Percentiles rank a stretch among this genome's conserved stretches.
Evolutionary conservation across 2,888 invertebrate genomes (phyloP).

Genomic region (Scaptomyza tumidula): DNA sequence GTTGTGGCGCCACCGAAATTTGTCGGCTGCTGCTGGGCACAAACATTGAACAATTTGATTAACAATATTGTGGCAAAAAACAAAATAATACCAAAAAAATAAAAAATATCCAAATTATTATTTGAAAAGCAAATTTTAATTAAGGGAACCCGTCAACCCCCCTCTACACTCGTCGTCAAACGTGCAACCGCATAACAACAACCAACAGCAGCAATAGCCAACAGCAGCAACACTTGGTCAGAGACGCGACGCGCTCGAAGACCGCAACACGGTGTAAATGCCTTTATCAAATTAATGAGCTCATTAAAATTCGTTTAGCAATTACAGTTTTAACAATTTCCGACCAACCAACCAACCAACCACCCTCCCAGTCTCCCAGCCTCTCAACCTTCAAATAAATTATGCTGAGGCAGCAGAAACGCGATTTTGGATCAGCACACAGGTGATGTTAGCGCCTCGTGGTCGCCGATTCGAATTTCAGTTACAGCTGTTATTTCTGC

Average conservation of each 20-base stretch:
- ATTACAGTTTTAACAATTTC: constrained; percentile 82
- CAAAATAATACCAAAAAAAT: not conserved
- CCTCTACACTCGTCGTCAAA: too few species aligned
- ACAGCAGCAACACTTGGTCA: constrained; percentile 57
- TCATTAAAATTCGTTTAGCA: constrained; percentile 83
- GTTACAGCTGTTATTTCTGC: constrained; percentile 38
- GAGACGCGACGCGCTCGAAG: constrained; percentile 31
- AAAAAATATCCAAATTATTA: constrained; percentile 64
- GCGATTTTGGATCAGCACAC: constrained; percentile 49
- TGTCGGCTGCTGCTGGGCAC: constrained; percentile 10
- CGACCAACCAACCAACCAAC: constrained; percentile 31
- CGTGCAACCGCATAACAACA: constrained; percentile 46
- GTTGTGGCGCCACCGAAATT: not conserved
- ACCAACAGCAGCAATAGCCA: constrained; percentile 23
- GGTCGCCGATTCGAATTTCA: constrained; percentile 17
- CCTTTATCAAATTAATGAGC: constrained; percentile 83
- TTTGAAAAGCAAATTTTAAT: constrained; percentile 76
- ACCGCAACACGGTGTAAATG: constrained; percentile 80
- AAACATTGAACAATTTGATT: constrained; percentile 64
- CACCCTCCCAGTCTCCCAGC: not conserved
- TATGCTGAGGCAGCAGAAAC: constrained; percentile 60
- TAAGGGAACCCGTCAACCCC: constrained; percentile 70
- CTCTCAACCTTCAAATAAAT: constrained; percentile 18
- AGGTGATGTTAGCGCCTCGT: constrained; percentile 59
- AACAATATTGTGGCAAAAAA: constrained; percentile 44